A percentile compares a stretch with the other conserved stretches of the same genome.
phyloP scores from a whole-genome alignment of 1,140 invertebrate genomes.

The Octopus sinensis region DNA sequence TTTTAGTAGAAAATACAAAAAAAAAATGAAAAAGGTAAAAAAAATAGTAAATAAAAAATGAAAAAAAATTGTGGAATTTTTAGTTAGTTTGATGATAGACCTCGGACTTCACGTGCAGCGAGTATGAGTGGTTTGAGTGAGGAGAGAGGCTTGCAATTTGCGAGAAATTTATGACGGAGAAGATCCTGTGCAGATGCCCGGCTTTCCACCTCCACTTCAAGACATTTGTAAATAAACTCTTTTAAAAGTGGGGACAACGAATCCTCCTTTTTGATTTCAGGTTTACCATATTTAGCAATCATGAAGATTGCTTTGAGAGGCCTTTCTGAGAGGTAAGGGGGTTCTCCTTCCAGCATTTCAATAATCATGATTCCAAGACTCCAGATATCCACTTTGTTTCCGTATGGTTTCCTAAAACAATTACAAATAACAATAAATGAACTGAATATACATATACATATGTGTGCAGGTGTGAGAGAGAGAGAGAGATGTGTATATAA shows the following conservation, averaged over 20 bases:
- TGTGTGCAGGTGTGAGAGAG: too few species aligned
- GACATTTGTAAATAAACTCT: slow-evolving; percentile 93
- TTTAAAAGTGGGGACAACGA: slow-evolving; percentile 90
- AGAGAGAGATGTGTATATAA: too few species aligned
- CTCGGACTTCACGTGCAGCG: slow-evolving; percentile 85
- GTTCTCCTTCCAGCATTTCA: slow-evolving; percentile 59
- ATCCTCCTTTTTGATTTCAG: slow-evolving; percentile 79
- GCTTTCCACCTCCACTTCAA: slow-evolving; percentile 94
- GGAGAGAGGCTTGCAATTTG: slow-evolving; percentile 86
- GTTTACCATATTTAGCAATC: slow-evolving; percentile 65
- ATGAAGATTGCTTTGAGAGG: slow-evolving; percentile 69
- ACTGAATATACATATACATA: neutral
- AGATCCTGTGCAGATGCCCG: slow-evolving; percentile 82
- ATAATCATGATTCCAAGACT: slow-evolving; percentile 58
- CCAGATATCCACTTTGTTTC: slow-evolving; percentile 58
- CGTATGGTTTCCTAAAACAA: slow-evolving; percentile 57
- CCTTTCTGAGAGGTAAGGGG: slow-evolving; percentile 57
- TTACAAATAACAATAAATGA: neutral
- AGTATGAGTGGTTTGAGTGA: slow-evolving; percentile 92
- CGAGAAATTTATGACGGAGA: slow-evolving; percentile 92
- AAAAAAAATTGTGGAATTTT: too few species aligned
- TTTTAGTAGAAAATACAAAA: too few species aligned
- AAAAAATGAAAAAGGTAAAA: too few species aligned
- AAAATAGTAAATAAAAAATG: too few species aligned
- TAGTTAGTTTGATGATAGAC: too few species aligned